Base-by-base conservation (phyloP, 2,113 vertebrate genomes). In the Pangasianodon gigas region DNA sequence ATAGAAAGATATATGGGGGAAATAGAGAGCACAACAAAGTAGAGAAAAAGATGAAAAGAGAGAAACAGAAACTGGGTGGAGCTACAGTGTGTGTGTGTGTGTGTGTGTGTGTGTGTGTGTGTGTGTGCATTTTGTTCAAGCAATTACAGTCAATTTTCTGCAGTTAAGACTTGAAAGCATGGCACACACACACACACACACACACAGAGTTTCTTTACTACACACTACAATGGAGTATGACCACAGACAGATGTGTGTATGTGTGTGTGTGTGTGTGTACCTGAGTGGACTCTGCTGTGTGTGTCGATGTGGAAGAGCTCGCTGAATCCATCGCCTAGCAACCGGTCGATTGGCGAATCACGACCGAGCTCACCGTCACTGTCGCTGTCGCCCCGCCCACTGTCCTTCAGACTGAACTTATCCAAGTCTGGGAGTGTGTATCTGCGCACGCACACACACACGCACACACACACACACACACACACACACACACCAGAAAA, bases 331-430 rank as follows among this genome's bases (percentile, higher is more conserved):
- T 99, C 98, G 62, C 98, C 98, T 93, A 99, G 96, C 92, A 99
- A 96, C 88, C 98, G 97, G 94, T 99, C 98, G 95, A 99, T 98
- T 48, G 98, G 98, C 95, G 98, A 99, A 92, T 99, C 98, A 94
- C 98, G 96, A 14, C 98, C 98, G 96, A 99, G 95, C 93, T 99
- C 98, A 95, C 98, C 99, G 92, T 99, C 98, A 93, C 98, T 99
- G 96, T 99, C 98, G 92, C 98, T 99, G 93, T 99, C 98, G 90
- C 98, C 98, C 87, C 98, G 97, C 88, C 98, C 98, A 95, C 98
- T 99, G 96, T 99, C 98, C 95, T 99, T 99, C 94, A 99, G 95
- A 96, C 98, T 99, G 96, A 99, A 99, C 95, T 99, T 99, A 95
- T 99, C 98, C 98, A 99, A 99, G 93, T 99, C 98, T 96, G 99